Conservation (phyloP, 2,797 vertebrate species). For the Pipistrellus nathusii region DNA sequence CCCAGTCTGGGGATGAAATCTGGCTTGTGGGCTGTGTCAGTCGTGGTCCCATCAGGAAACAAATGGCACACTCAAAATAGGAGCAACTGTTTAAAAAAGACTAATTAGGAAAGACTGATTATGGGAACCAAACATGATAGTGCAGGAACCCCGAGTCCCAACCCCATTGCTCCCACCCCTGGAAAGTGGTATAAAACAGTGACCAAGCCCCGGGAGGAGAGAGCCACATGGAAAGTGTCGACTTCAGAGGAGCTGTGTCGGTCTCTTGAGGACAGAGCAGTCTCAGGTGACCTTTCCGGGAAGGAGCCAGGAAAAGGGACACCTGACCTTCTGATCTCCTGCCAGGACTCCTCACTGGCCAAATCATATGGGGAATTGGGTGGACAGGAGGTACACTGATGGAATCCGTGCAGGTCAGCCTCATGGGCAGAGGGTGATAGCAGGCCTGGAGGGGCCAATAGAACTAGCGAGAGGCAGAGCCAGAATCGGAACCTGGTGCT, state of each 20-base stretch:
- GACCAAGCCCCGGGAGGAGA: background rate
- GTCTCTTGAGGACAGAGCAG: background rate
- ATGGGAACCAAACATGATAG: background rate
- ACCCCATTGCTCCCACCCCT: background rate
- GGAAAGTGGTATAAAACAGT: background rate
- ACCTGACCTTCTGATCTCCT: background rate
- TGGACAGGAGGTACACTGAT: too few species aligned
- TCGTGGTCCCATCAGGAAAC: background rate
- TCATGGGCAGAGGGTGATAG: background rate
- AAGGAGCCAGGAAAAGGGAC: background rate
- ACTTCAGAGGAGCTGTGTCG: rapidly evolving
- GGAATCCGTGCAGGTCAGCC: too few species aligned
- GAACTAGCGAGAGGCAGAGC: background rate
- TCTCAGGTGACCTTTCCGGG: background rate
- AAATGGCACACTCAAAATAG: background rate
- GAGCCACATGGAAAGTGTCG: background rate
- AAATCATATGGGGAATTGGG: background rate
- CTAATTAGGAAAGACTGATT: rapidly evolving
- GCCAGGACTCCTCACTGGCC: background rate
- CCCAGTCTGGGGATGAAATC: background rate
- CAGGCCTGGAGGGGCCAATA: background rate
- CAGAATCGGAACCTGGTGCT: background rate
- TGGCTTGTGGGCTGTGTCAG: too few species aligned
- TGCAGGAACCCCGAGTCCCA: rapidly evolving
- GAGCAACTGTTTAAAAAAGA: background rate